Evolutionary conservation across 2,113 vertebrate species (phyloP).

Genomic region (Trochalopteron elliotii): DNA sequence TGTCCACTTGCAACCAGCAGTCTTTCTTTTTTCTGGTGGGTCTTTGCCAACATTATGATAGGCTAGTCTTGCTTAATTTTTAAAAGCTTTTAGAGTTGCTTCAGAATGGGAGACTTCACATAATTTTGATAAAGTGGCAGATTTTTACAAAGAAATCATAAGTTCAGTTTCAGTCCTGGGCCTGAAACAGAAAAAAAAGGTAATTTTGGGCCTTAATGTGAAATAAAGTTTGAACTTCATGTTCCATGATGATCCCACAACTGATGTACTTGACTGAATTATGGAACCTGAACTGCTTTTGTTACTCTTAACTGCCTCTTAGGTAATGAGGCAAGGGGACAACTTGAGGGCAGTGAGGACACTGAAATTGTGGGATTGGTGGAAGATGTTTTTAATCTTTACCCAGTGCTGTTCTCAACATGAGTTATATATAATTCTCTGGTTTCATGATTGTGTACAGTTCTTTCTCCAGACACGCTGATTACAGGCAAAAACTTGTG

Average conservation of each 20-base stretch:
- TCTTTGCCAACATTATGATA: neutral
- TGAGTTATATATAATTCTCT: neutral
- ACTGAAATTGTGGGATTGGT: neutral
- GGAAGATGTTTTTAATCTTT: constrained; percentile 28
- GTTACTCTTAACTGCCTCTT: neutral
- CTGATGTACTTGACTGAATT: neutral
- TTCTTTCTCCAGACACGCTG: neutral
- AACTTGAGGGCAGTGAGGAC: neutral
- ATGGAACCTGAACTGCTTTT: neutral
- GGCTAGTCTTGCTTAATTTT: neutral
- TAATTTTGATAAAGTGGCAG: neutral
- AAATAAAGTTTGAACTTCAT: neutral
- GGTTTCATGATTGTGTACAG: neutral
- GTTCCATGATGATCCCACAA: neutral
- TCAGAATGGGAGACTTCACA: neutral
- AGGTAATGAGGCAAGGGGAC: neutral
- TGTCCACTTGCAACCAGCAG: neutral
- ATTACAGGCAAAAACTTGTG: neutral
- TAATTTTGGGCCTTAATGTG: neutral
- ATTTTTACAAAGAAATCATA: neutral
- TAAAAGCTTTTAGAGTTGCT: neutral
- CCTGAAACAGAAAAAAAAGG: neutral
- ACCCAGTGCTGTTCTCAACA: neutral
- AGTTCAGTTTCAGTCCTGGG: neutral
- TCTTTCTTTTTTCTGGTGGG: neutral